Percentiles rank a stretch among this genome's conserved stretches.
phyloP scores from a whole-genome alignment of 2,888 invertebrate genomes.

The Trachelus troglodyta region DNA sequence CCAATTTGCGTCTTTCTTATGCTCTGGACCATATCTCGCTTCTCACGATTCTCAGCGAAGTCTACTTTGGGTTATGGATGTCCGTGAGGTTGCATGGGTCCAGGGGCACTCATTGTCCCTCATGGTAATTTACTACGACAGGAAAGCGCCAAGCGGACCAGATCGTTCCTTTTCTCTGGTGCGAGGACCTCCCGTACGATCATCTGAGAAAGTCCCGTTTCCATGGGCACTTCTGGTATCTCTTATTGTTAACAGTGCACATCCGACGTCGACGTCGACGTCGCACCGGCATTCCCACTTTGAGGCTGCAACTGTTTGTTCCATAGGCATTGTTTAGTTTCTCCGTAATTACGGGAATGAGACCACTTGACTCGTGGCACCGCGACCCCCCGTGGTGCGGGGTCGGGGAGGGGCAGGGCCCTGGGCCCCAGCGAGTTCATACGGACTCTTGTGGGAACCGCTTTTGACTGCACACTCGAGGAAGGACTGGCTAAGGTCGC shows the following conservation, averaged over 20 bases:
- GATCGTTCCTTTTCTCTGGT: neutral
- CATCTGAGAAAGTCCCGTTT: neutral
- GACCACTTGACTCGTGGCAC: constrained; percentile 12
- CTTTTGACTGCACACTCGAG: neutral
- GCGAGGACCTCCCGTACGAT: neutral
- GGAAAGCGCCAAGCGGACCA: neutral
- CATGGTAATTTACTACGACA: neutral
- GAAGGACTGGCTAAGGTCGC: neutral
- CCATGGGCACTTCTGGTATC: neutral
- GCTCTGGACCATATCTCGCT: neutral
- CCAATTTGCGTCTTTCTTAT: neutral
- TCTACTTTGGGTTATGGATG: neutral
- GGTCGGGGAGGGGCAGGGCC: neutral
- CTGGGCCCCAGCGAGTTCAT: neutral
- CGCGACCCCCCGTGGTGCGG: neutral
- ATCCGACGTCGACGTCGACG: neutral
- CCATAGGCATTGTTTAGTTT: neutral
- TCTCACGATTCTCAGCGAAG: neutral
- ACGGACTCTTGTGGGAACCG: constrained; percentile 6
- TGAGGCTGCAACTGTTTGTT: neutral
- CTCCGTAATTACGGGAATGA: constrained; percentile 11
- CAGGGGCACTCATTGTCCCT: neutral
- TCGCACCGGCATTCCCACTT: neutral
- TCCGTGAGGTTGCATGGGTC: neutral
- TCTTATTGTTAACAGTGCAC: neutral